Conservation (phyloP, 1,140 invertebrate species). For the Cyclina sinensis region DNA sequence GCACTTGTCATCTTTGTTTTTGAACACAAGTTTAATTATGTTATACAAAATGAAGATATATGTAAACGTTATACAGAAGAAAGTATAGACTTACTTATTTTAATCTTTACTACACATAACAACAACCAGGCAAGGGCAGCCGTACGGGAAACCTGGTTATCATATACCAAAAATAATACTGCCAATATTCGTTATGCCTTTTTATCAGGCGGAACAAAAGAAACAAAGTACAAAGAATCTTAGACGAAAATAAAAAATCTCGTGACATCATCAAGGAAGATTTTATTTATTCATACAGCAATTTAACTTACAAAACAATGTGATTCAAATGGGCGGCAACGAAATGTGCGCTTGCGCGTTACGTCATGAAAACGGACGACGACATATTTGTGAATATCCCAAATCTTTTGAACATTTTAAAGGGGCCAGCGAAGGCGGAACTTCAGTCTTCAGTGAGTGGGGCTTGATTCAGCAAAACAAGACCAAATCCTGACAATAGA, state of each 20-base stretch:
- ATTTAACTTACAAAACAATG: too few species aligned
- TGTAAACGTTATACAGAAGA: neutral
- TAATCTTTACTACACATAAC: neutral
- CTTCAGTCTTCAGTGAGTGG: slow-evolving; percentile 33
- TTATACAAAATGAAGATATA: neutral
- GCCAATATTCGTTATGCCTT: slow-evolving; percentile 65
- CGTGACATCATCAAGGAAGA: slow-evolving; percentile 93
- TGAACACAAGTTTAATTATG: neutral
- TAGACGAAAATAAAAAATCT: slow-evolving; percentile 88
- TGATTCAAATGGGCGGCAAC: slow-evolving; percentile 93
- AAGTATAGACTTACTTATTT: neutral
- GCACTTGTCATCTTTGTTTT: too few species aligned
- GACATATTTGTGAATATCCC: slow-evolving; percentile 86
- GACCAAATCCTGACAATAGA: slow-evolving; percentile 9
- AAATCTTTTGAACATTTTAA: slow-evolving; percentile 59
- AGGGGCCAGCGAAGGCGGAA: neutral
- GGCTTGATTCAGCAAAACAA: neutral
- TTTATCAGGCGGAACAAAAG: slow-evolving; percentile 51
- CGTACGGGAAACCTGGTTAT: neutral
- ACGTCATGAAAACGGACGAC: too few species aligned
- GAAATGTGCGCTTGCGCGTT: slow-evolving; percentile 88
- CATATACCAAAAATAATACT: neutral
- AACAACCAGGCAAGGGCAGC: too few species aligned
- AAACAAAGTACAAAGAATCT: neutral
- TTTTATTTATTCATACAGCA: slow-evolving; percentile 92